Conservation (phyloP, 2,888 invertebrate species). For the Halocaridina rubra region DNA sequence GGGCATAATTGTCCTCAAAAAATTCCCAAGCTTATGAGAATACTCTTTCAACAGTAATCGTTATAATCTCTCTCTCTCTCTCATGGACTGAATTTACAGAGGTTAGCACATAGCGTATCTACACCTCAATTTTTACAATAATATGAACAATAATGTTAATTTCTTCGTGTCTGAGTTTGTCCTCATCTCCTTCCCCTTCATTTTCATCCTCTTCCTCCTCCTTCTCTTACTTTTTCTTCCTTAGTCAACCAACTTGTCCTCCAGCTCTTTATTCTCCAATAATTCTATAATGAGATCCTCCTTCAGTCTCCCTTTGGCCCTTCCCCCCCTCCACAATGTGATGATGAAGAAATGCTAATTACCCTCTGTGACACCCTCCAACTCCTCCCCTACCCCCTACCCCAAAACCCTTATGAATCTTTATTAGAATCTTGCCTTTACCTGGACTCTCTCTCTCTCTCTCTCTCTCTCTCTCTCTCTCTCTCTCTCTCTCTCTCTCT, state of each 20-base stretch:
- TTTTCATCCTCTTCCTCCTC: neutral
- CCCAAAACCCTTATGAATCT: conserved; percentile 48
- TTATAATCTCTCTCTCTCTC: neutral
- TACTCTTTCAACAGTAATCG: neutral
- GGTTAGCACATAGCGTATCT: no score
- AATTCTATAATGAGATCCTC: neutral
- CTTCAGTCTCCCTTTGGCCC: conserved; percentile 1
- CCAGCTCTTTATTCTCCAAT: neutral
- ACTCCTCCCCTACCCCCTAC: no score
- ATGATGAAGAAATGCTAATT: conserved; percentile 47
- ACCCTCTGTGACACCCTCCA: conserved; percentile 38
- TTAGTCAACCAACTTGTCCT: neutral
- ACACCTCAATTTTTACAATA: no score
- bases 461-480: neutral
- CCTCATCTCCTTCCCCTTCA: neutral
- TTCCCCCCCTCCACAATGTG: neutral
- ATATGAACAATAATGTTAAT: no score
- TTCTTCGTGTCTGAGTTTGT: neutral
- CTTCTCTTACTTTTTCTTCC: neutral
- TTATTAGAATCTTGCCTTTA: conserved; percentile 29
- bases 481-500: neutral
- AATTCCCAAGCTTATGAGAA: no score
- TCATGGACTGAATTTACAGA: no score
- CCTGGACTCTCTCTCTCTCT: conserved; percentile 10
- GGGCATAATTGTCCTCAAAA: no score